Evolutionary conservation across 1,140 invertebrate species (phyloP), one percentile per base, ranked within the genome.

Genomic region (Lepidotrigona ventralis): DNA sequence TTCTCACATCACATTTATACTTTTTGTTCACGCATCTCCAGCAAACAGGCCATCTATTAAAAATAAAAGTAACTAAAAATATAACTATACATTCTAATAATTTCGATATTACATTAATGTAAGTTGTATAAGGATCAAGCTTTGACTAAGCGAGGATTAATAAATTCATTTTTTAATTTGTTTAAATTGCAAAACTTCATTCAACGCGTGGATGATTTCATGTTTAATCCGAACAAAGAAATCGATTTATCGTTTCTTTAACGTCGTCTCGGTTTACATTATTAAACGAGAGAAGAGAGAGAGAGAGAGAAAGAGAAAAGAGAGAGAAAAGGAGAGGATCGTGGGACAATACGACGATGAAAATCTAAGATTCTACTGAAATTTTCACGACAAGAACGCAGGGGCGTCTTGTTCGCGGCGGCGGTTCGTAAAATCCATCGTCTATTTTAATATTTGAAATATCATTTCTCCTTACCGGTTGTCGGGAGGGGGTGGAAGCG

Each of bases 381-480:
- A 46, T 60, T 74, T 23, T 51, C 15, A 29, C 54, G 29, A 29
- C 17, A 33, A 17, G 64, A 66, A 33, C 6, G 39, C 39, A 4
- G 19, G 33, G 11, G n/a, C 51, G 11, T 51, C 21, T 15, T 17
- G 23, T 17, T 51, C 60, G 15, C 5, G 4, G 21, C 23, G 17
- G 15, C 17, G 19, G 21, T 26, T 33, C 69, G 21, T 54, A 39
- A 64, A 54, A 81, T 74, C 70, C 69, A 60, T 70, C 64, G 76
- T 66, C 70, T 54, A 66, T 66, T 81, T 81, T 81, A 74, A 81
- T 81, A 81, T 81, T 66, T 39, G 79, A 74, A 64, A 74, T 66
- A 66, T 74, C 71, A 81, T 81, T 81, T 66, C 56, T 80, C 69
- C 46, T 73, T 79, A 46, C 53, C 53, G 19, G 58, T 60, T 23